Percentiles rank a stretch among this genome's conserved stretches.
Conservation (phyloP, 2,113 vertebrate species). For the Beaufortia kweichowensis region DNA sequence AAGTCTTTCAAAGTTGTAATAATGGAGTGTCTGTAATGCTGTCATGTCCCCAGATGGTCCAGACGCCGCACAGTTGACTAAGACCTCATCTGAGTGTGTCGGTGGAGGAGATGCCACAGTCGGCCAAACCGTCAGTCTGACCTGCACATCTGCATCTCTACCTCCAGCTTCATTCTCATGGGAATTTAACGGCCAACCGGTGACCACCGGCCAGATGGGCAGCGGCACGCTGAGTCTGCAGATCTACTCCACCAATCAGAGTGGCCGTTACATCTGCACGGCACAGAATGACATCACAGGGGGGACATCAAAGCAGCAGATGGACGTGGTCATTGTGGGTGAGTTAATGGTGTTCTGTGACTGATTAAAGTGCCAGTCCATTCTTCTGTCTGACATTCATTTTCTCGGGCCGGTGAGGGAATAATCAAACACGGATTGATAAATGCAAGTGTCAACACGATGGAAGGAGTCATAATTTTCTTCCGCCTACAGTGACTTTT, state of each 20-base stretch:
- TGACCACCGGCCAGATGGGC: constrained; percentile 54
- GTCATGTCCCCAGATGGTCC: constrained; percentile 65
- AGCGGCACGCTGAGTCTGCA: constrained; percentile 68
- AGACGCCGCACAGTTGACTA: constrained; percentile 66
- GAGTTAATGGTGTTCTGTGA: constrained; percentile 44
- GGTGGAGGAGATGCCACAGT: constrained; percentile 63
- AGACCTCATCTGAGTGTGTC: constrained; percentile 62
- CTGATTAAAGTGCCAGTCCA: constrained; percentile 52
- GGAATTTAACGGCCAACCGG: constrained; percentile 59
- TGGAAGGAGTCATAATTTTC: constrained; percentile 60
- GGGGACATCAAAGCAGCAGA: constrained; percentile 58
- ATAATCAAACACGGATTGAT: constrained; percentile 59
- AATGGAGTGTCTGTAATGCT: not conserved
- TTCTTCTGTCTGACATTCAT: constrained; percentile 57
- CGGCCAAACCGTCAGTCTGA: constrained; percentile 67
- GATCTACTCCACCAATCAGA: constrained; percentile 64
- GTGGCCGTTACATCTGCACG: constrained; percentile 65
- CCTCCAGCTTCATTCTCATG: constrained; percentile 73
- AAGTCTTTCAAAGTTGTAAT: not conserved
- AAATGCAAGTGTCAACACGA: constrained; percentile 53
- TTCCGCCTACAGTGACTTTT: constrained; percentile 31
- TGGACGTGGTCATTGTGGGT: constrained; percentile 64
- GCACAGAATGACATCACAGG: constrained; percentile 67
- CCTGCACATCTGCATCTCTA: constrained; percentile 66
- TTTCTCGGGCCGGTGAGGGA: constrained; percentile 59